A percentile compares a stretch with the other conserved stretches of the same genome.
phyloP scores from a whole-genome alignment of 2,888 invertebrate genomes.

The Polyploca ridens region DNA sequence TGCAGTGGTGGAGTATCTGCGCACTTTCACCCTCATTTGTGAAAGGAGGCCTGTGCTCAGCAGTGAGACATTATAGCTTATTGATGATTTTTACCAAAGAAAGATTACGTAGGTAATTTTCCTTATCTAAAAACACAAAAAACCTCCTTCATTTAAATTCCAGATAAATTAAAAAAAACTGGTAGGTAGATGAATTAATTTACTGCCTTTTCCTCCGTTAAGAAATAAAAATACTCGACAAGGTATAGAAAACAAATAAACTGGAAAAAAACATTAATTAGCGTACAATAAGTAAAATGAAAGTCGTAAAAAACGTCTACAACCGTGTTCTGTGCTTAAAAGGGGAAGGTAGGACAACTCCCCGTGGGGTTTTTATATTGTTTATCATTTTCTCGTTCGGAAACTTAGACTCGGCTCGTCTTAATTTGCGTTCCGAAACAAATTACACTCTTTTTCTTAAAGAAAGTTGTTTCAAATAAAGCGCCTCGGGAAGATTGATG shows the following conservation, averaged over 20 bases:
- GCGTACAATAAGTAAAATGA: slow-evolving; percentile 19
- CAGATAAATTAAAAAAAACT: no score
- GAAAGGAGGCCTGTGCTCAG: no score
- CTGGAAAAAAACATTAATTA: slow-evolving; percentile 2
- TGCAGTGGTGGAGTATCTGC: no score
- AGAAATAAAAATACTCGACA: background rate
- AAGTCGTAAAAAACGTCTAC: slow-evolving; percentile 18
- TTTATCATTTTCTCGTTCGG: slow-evolving; percentile 53
- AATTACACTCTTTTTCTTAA: slow-evolving; percentile 61
- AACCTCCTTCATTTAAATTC: no score
- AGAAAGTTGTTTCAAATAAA: slow-evolving; percentile 62
- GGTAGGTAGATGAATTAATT: background rate
- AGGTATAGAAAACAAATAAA: slow-evolving; percentile 1
- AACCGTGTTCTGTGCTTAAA: slow-evolving; percentile 7
- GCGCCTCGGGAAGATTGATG: slow-evolving; percentile 65
- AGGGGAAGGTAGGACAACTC: slow-evolving; percentile 16
- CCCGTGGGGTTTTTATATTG: slow-evolving; percentile 40
- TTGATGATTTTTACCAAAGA: no score
- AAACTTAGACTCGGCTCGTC: slow-evolving; percentile 56
- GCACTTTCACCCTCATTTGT: no score
- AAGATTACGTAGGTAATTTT: no score
- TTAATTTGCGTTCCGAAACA: slow-evolving; percentile 68
- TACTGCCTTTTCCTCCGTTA: background rate
- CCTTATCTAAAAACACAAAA: no score
- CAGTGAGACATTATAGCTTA: no score